Percentiles rank a stretch among this genome's conserved stretches.
phyloP scores from a whole-genome alignment of 2,113 vertebrate species.

The Campylomormyrus numenius region DNA sequence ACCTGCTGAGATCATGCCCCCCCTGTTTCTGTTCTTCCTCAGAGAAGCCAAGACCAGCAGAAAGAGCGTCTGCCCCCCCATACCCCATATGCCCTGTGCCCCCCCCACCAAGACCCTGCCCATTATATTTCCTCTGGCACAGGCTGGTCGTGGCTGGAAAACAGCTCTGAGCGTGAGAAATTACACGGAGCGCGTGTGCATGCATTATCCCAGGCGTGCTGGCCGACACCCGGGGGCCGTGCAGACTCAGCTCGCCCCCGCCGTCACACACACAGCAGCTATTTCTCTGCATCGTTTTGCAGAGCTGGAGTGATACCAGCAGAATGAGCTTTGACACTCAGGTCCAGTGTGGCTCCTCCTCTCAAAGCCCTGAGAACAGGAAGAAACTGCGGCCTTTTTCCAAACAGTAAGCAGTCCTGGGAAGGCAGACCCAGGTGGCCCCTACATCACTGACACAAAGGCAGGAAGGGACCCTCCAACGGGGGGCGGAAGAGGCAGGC shows the following conservation, averaged over 20 bases:
- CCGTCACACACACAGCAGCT: neutral
- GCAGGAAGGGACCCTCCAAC: slow-evolving; percentile 20
- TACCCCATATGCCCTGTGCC: neutral
- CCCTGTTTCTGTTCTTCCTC: neutral
- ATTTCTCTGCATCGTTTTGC: neutral
- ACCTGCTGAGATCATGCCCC: neutral
- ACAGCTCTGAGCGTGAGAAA: neutral
- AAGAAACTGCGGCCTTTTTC: slow-evolving; percentile 29
- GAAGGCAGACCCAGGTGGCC: slow-evolving; percentile 15
- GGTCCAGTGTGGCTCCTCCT: neutral
- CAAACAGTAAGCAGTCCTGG: slow-evolving; percentile 31
- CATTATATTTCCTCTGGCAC: neutral
- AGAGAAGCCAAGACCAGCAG: neutral
- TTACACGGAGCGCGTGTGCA: neutral
- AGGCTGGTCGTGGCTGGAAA: neutral
- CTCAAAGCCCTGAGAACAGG: slow-evolving; percentile 2
- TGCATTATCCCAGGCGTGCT: neutral
- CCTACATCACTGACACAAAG: slow-evolving; percentile 34
- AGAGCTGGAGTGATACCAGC: neutral
- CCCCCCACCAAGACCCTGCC: neutral
- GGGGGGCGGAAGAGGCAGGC: slow-evolving; percentile 11
- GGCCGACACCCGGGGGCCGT: neutral
- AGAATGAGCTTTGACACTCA: neutral
- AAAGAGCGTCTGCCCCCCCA: neutral
- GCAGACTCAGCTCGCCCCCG: neutral